phyloP scores from a whole-genome alignment of 2,797 vertebrate genomes.

The Smutsia temminckii region DNA sequence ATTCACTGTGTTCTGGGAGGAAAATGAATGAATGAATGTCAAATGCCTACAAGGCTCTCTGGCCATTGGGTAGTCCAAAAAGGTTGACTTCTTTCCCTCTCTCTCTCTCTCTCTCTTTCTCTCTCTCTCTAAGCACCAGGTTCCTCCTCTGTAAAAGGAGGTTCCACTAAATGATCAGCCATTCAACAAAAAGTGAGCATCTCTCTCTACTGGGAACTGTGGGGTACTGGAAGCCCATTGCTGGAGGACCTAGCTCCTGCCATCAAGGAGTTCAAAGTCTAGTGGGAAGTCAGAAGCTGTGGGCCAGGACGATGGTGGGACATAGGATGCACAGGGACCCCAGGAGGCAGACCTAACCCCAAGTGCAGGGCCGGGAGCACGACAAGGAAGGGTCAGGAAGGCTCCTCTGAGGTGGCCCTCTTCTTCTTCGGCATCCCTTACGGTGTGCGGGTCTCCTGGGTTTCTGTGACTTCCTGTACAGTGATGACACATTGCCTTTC shows the following conservation, averaged over 20 bases:
- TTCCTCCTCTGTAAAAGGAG: neutral
- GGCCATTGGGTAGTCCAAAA: neutral
- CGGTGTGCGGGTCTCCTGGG: accelerated
- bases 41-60: neutral
- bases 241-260: neutral
- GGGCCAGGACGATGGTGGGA: accelerated
- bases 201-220: neutral
- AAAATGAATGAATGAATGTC: neutral
- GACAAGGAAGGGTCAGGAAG: neutral
- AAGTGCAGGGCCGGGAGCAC: accelerated
- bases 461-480: neutral
- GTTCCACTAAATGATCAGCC: neutral
- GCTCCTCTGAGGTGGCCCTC: neutral
- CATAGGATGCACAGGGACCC: neutral
- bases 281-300: no score
- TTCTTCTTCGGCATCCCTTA: neutral
- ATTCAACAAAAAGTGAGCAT: neutral
- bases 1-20: neutral
- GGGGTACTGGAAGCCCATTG: neutral
- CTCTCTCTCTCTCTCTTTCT: neutral
- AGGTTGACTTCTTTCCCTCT: neutral
- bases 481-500: neutral
- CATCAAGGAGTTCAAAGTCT: neutral
- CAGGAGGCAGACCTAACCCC: neutral
- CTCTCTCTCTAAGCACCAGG: neutral